Base-by-base conservation (phyloP, 1,140 invertebrate species). In the Coelopa frigida region DNA sequence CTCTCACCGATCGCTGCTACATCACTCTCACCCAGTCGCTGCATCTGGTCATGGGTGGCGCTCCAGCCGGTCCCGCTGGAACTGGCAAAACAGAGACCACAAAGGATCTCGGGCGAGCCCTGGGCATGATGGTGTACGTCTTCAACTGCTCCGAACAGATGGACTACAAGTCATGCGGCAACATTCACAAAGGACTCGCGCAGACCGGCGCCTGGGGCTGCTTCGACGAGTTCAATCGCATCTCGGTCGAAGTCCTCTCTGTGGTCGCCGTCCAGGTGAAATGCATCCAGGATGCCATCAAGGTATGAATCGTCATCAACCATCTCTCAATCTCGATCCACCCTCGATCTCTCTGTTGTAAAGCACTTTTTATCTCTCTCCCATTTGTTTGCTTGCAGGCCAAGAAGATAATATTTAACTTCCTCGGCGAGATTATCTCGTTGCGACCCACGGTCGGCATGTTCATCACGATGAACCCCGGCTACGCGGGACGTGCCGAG, bases 61-160 rank as follows among this genome's bases (percentile, higher is more conserved):
- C 89, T 3, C 90, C 91, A 2, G 88, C 90, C 7, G 90, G 90
- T 3, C 90, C 90, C 0, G 78, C 82, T 2, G 83, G 86, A 48
- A 93, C 89, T 8, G 90, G 90, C 0, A 94, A 94, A 74, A 94
- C 90, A 1, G 91, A 95, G 72, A 94, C 91, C 0, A 93, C 90
- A 0, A 95, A 95, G 72, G 90, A 94, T 76, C 73, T 95, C 35
- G 91, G 90, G 3, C 77, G 87, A 59, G 89, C 89, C 8, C 72
- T 95, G 0, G 91, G 90, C 20, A 86, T 93, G 55, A 92, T 94
- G 88, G 90, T 94, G 0, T 94, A 94, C 57, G 92, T 95, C 0
- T 95, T 94, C 71, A 95, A 95, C 68, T 94, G 92, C 68, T 94
- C 91, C 0, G 90, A 95, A 67, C 90, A 94, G 75, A 94, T 95